Base-by-base conservation (phyloP, 2,797 vertebrate species). In the Molossus alvarezi region DNA sequence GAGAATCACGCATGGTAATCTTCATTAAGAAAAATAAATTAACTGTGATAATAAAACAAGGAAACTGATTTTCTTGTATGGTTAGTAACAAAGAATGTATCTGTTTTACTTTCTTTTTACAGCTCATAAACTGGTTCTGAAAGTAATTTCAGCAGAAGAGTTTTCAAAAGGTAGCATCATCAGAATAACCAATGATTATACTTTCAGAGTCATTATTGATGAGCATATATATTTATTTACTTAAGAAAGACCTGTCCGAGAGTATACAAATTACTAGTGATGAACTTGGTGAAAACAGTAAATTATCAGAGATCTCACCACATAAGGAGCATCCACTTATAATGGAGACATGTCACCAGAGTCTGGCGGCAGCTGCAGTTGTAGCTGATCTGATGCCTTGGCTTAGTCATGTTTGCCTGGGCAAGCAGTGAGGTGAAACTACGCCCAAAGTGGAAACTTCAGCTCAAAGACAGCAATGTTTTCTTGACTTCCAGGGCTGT, bases 181-280 rank as follows among this genome's bases (percentile, higher is more conserved):
- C 9, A 21, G 20, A 67, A 79, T 76, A 76, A 84, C 33, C 73
- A 17, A 14, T 18, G 37, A n/a, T 6, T 1, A 57, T 27, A 64
- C n/a, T 90, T 91, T 77, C 55, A 84, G 23, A 71, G 60, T 90
- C 20, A 64, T 77, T 82, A 53, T 83, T 88, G 67, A 60, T 51
- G 23, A 62, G 27, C 57, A 37, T n/a, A 73, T 71, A 51, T 48
- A 62, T 60, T 55, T 33, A 90, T 76, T 91, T 72, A 4, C 2
- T 23, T 23, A 37, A 2, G 8, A 53, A 72, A 73, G 6, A 65
- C 15, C 15, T 41, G 9, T 37, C 3, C 8, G 45, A 71, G 20
- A 67, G 48, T 64, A 53, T 55, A 6, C 3, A 69, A 58, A 55
- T 48, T 76, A 45, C 5, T 67, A 73, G 8, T 69, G 20, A 91